These are phyloP conservation scores for Hypomecis atomaria DNA, from an alignment of 2,888 invertebrate genomes.

Conservation along the genomic window DNA sequence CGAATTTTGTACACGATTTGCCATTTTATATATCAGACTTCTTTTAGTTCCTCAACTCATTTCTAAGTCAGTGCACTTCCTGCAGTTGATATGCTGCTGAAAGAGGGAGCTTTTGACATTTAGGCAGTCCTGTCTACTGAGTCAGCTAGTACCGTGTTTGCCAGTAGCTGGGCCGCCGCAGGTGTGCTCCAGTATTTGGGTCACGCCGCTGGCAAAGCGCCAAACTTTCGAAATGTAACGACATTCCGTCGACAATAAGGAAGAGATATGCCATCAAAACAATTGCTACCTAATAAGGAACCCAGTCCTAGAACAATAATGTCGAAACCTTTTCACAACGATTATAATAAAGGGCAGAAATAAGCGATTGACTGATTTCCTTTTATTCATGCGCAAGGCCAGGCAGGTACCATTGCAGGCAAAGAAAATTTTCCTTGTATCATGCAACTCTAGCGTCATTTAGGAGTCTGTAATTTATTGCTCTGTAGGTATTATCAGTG, in stretches of 20 bases:
- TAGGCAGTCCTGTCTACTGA: not conserved
- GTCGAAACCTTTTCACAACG: not conserved
- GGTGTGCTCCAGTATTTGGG: slow-evolving; percentile 35
- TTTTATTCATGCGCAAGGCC: not conserved
- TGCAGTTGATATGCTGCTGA: too few species aligned
- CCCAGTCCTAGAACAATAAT: slow-evolving; percentile 3
- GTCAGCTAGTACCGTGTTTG: not conserved
- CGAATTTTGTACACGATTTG: too few species aligned
- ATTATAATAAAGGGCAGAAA: slow-evolving; percentile 1
- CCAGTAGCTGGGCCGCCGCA: slow-evolving; percentile 15
- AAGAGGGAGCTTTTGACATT: not conserved
- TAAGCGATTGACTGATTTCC: not conserved
- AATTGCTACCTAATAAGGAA: slow-evolving; percentile 4
- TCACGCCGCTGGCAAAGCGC: slow-evolving; percentile 28
- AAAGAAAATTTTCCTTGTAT: not conserved
- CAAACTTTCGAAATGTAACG: slow-evolving; percentile 32
- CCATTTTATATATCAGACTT: too few species aligned
- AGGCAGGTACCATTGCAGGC: not conserved
- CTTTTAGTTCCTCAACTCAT: too few species aligned
- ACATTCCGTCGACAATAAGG: slow-evolving; percentile 32
- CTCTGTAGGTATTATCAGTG: too few species aligned
- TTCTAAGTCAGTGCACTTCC: too few species aligned
- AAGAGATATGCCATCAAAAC: slow-evolving; percentile 15
- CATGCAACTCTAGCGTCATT: too few species aligned
- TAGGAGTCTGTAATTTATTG: too few species aligned